Base-by-base conservation (phyloP, 2,113 vertebrate species). In the Naja naja region DNA sequence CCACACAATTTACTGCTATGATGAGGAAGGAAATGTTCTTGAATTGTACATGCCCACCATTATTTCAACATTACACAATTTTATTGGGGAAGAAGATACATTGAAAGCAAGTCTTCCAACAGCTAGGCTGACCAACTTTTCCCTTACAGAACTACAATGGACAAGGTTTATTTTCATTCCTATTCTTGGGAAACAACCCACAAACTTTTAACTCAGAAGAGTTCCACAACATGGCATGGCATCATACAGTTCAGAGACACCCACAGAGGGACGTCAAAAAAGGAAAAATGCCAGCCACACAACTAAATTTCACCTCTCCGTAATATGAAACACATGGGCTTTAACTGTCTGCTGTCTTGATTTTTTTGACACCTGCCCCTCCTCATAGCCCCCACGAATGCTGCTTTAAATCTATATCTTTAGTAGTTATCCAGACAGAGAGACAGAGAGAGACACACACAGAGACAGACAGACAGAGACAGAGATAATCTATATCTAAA, bases 371-470 rank as follows among this genome's bases (percentile, higher is more conserved):
- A 81, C 18, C 74, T 9, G 34, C 74, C 34, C 0, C 34, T 39
- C 74, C 3, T 43, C 74, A 22, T 8, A 9, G 1, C 18, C 18
- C 6, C 69, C 34, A 22, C 1, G 3, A 81, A 39, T 43, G 74
- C 18, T 43, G 34, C 18, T 43, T 43, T 81, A 81, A 81, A 34
- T 81, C 22, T 43, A 81, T 8, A 43, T 81, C 34, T 81, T 18
- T 43, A 81, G n/a, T 81, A 43, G 74, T 81, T 81, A 81, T 81
- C 34, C 34, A 43, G 9, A 22, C 7, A 69, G 30, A 69, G 30
- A 64, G 3, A 8, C 0, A 60, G 0, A 60, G 3, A 60, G 9
- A 30, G 58, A 8, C 7, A 58, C 3, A 64, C 0, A 30, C 1
- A 64, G 3, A 64, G 1, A 27, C 5, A 60, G 25, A 60, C 23